Percentiles rank a stretch among this genome's conserved stretches.
These are phyloP conservation scores for Acanthopagrus latus DNA, from an alignment of 2,797 vertebrate genomes.

Conservation along the genomic window DNA sequence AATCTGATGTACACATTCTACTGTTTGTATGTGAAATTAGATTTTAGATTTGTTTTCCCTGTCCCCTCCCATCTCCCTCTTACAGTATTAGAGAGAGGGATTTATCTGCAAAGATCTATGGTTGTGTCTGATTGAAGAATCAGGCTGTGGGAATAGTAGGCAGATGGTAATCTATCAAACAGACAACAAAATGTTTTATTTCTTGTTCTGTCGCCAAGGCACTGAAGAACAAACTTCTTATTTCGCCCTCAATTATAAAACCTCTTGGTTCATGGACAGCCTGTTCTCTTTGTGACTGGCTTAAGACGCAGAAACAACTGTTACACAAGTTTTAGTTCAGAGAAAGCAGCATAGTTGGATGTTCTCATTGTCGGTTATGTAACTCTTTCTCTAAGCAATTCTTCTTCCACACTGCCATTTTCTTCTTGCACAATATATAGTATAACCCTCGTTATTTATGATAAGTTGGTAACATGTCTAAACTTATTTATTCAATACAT, in stretches of 20 bases:
- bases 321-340: constrained; percentile 16
- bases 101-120: constrained; percentile 81
- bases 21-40: constrained; percentile 84
- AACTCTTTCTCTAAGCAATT: neutral
- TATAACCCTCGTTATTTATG: neutral
- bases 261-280: constrained; percentile 44
- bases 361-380: neutral
- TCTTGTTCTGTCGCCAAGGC: constrained; percentile 58
- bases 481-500: neutral
- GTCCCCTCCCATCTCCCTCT: constrained; percentile 53
- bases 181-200: constrained; percentile 78
- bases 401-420: neutral
- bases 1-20: constrained; percentile 80
- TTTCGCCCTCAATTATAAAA: constrained; percentile 65
- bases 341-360: neutral
- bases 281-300: constrained; percentile 17
- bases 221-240: constrained; percentile 59
- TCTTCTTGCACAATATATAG: too few species aligned
- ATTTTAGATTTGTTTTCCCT: constrained; percentile 83
- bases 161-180: constrained; percentile 81
- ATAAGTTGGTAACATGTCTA: constrained; percentile 6
- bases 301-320: constrained; percentile 4
- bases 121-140: constrained; percentile 80
- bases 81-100: constrained; percentile 68
- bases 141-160: constrained; percentile 71